phyloP scores from a whole-genome alignment of 2,113 vertebrate species.

The Lonchura striata region DNA sequence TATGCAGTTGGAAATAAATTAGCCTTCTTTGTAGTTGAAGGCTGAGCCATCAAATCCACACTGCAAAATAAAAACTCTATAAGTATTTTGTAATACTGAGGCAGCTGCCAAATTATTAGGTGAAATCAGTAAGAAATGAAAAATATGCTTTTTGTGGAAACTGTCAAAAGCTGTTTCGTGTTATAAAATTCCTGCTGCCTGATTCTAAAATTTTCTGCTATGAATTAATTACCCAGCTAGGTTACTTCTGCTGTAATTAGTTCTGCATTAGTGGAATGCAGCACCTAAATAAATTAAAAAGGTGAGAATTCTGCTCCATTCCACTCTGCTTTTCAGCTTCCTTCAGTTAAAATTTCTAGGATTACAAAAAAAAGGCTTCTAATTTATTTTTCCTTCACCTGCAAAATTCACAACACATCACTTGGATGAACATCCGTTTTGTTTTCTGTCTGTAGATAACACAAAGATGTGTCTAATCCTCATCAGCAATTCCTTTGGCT shows the following conservation, averaged over 20 bases:
- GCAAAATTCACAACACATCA: neutral
- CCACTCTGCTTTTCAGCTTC: neutral
- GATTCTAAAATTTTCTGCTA: neutral
- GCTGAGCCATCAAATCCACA: neutral
- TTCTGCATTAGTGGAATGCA: neutral
- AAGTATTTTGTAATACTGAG: neutral
- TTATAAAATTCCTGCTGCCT: neutral
- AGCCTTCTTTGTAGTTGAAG: neutral
- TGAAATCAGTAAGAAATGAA: neutral
- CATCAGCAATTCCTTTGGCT: neutral
- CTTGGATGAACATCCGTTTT: constrained; percentile 22
- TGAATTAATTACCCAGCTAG: neutral
- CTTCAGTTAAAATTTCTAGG: neutral
- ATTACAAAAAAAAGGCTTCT: neutral
- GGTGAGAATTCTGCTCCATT: neutral
- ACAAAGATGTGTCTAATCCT: neutral
- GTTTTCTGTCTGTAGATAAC: neutral
- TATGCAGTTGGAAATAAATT: neutral
- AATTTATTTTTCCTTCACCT: constrained; percentile 29
- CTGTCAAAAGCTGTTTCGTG: neutral
- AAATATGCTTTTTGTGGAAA: neutral
- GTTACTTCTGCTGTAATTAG: constrained; percentile 18
- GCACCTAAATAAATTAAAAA: constrained; percentile 21
- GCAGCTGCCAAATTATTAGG: neutral
- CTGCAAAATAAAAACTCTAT: neutral